Conservation (phyloP, 2,888 invertebrate species). For the Caenorhabditis sp. region DNA sequence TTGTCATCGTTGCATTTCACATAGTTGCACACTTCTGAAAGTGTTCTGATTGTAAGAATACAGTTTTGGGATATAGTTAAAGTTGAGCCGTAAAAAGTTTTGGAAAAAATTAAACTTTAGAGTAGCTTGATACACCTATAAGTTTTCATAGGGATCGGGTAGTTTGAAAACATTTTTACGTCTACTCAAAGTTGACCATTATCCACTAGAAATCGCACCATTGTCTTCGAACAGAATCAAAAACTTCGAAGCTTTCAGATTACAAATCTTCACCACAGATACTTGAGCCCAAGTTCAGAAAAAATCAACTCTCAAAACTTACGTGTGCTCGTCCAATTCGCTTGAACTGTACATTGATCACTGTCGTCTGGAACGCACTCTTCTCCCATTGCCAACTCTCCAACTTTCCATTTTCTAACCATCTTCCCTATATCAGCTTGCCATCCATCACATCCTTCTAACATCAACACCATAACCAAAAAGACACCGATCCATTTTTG, state of each 20-base stretch:
- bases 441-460: conserved; percentile 34
- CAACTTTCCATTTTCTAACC: conserved; percentile 39
- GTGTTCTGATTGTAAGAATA: not conserved
- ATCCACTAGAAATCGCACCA: too few species aligned
- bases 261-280: too few species aligned
- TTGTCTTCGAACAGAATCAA: too few species aligned
- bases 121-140: too few species aligned
- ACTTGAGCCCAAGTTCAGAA: too few species aligned
- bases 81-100: too few species aligned
- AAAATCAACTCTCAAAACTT: not conserved
- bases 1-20: conserved; percentile 70
- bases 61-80: too few species aligned
- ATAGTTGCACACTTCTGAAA: conserved; percentile 71
- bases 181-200: too few species aligned
- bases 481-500: conserved; percentile 6
- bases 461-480: not conserved
- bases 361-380: conserved; percentile 43
- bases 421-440: conserved; percentile 36
- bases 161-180: too few species aligned
- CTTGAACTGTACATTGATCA: conserved; percentile 42
- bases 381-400: not conserved
- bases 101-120: too few species aligned
- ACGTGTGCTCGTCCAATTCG: conserved; percentile 33
- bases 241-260: too few species aligned
- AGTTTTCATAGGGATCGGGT: too few species aligned